Evolutionary conservation across 2,888 invertebrate species (phyloP).

Genomic region (Andrena marginata): DNA sequence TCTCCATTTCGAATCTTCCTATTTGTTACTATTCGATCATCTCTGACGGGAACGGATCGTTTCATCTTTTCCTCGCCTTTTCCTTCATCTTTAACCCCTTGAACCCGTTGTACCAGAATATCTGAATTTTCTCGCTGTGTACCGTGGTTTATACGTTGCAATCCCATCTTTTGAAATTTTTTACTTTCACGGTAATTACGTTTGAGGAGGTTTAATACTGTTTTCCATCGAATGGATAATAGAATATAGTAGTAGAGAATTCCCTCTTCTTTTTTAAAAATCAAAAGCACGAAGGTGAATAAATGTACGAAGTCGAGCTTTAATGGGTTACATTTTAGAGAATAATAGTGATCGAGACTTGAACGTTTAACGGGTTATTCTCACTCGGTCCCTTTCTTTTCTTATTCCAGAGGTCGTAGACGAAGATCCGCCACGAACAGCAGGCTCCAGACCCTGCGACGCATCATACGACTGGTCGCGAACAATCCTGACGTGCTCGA

Average conservation of each 20-base stretch:
- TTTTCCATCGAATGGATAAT: too few species aligned
- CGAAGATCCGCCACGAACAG: slow-evolving; percentile 77
- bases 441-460: slow-evolving; percentile 67
- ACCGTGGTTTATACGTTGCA: too few species aligned
- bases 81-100: neutral
- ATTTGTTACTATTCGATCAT: neutral
- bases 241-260: neutral
- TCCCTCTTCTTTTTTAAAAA: too few species aligned
- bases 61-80: neutral
- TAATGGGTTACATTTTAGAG: neutral
- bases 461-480: slow-evolving; percentile 65
- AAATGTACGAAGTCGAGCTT: neutral
- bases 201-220: neutral
- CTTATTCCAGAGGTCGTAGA: slow-evolving; percentile 80
- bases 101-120: neutral
- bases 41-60: neutral
- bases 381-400: slow-evolving; percentile 26
- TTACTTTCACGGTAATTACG: too few species aligned
- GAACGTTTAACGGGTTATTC: neutral
- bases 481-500: slow-evolving; percentile 65
- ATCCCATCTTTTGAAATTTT: too few species aligned
- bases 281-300: neutral
- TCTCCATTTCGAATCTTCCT: neutral
- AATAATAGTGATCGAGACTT: too few species aligned
- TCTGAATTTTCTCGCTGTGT: too few species aligned